Conservation (phyloP, 2,113 vertebrate genomes). For the Psittacara wagleri region DNA sequence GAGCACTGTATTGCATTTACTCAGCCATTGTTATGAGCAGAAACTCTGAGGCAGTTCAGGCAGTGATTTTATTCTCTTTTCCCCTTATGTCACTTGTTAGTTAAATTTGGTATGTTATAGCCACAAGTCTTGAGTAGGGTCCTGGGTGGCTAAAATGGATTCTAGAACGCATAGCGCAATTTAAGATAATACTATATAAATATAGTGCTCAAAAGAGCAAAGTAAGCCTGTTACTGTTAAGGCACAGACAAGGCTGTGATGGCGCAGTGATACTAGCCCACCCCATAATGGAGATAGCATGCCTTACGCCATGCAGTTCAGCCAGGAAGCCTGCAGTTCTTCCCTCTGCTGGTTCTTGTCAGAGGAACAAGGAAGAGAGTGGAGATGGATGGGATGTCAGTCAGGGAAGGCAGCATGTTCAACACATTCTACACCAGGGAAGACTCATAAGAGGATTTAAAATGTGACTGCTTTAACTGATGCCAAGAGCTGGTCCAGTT, state of each 20-base stretch:
- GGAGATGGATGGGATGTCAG: rapidly evolving
- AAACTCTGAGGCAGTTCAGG: not conserved
- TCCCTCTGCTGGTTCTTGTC: not conserved
- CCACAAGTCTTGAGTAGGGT: not conserved
- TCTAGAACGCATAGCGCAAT: not conserved
- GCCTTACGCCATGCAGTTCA: rapidly evolving
- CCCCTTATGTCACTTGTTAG: rapidly evolving
- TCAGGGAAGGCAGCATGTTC: not conserved
- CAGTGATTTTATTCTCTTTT: not conserved
- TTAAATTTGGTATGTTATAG: not conserved
- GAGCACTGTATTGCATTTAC: not conserved
- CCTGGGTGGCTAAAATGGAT: not conserved
- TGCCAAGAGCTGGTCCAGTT: not conserved
- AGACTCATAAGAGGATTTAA: not conserved
- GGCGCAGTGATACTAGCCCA: rapidly evolving
- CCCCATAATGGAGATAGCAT: rapidly evolving
- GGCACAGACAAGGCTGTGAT: not conserved
- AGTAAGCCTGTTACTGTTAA: rapidly evolving
- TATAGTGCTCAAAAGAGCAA: not conserved
- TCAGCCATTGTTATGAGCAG: not conserved
- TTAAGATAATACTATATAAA: not conserved
- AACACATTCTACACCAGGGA: rapidly evolving
- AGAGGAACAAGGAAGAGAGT: not conserved
- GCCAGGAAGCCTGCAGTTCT: not conserved
- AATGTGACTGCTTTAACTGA: not conserved